Percentiles rank a stretch among this genome's conserved stretches.
Evolutionary conservation across 1,140 invertebrate species (phyloP).

Genomic region (Brachionus paranguensis): DNA sequence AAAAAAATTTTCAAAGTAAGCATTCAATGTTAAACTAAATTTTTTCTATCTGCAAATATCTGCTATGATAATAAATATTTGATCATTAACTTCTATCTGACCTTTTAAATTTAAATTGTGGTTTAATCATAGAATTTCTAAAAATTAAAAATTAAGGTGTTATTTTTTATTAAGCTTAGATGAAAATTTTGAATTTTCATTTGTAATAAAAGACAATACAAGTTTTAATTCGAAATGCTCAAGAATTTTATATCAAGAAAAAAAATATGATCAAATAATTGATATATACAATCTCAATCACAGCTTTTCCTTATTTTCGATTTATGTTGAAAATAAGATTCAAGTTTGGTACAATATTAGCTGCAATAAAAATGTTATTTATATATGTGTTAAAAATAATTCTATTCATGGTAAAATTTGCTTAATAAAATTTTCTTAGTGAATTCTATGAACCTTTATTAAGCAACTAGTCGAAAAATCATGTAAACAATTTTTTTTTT

Average conservation of each 20-base stretch:
- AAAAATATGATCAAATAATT: not conserved
- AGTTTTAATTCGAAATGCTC: not conserved
- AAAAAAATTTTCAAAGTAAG: no score
- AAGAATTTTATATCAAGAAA: not conserved
- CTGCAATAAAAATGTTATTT: not conserved
- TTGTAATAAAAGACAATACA: not conserved
- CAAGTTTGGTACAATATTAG: not conserved
- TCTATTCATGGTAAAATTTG: not conserved
- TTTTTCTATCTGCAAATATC: no score
- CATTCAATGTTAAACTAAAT: no score
- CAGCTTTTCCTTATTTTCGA: not conserved
- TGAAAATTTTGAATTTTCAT: not conserved
- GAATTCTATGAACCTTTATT: not conserved
- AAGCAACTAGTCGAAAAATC: no score
- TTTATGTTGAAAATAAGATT: not conserved
- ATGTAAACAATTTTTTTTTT: no score
- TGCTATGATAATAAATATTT: no score
- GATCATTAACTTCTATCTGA: no score
- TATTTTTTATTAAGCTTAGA: not conserved
- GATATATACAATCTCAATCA: not conserved
- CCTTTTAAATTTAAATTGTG: no score
- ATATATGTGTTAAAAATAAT: not conserved
- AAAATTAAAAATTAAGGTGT: not conserved
- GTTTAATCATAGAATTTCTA: not conserved
- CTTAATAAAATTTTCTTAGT: not conserved